These are phyloP conservation scores for Orestias chungarensis DNA, from an alignment of 2,797 vertebrate genomes.

Conservation along the genomic window DNA sequence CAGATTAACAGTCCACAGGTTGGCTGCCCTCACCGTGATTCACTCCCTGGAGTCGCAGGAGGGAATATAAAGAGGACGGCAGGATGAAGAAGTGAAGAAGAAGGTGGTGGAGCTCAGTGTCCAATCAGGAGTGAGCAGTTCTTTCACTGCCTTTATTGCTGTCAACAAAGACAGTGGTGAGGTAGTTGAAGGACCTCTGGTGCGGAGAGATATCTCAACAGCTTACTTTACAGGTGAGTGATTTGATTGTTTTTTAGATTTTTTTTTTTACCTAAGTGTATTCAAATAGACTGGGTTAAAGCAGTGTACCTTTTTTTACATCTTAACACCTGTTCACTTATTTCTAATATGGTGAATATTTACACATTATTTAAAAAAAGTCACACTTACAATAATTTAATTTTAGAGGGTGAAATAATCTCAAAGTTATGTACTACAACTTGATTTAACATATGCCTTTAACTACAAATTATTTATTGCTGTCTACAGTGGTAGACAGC, in stretches of 20 bases:
- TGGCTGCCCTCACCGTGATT: slow-evolving; percentile 79
- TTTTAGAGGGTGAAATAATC: no score
- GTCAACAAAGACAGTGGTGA: slow-evolving; percentile 70
- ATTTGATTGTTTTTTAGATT: background rate
- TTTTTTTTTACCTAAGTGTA: background rate
- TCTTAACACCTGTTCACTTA: no score
- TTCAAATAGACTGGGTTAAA: background rate
- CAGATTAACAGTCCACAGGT: slow-evolving; percentile 79
- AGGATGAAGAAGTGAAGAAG: slow-evolving; percentile 47
- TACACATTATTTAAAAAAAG: no score
- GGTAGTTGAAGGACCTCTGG: slow-evolving; percentile 68
- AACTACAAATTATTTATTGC: no score
- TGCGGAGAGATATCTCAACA: slow-evolving; percentile 57
- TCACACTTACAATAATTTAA: no score
- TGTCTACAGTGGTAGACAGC: no score
- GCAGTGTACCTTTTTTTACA: no score
- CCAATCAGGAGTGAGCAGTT: slow-evolving; percentile 82
- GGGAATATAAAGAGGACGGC: background rate
- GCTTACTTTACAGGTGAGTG: slow-evolving; percentile 37
- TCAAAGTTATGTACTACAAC: no score
- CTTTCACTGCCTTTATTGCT: slow-evolving; percentile 81
- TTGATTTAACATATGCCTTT: no score
- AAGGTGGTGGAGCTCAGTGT: slow-evolving; percentile 79
- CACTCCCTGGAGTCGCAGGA: slow-evolving; percentile 72
- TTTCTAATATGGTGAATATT: no score